Conservation (phyloP, 1,140 invertebrate genomes). For the Drosophila melanogaster region Release_6_plus_ISO1_MT NT_037436.4:22107001-22107500, state of each 20-base stretch:
- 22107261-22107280: slow-evolving; percentile 72
- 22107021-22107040: slow-evolving; percentile 83
- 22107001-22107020: slow-evolving; percentile 71
- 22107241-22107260: slow-evolving; percentile 14
- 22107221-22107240: not conserved
- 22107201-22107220: slow-evolving; percentile 53
- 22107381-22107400: too few relatives aligned
- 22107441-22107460: slow-evolving; percentile 81
- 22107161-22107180: slow-evolving; percentile 67
- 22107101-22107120: slow-evolving; percentile 50
- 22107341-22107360: not conserved
- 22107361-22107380: not conserved
- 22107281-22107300: slow-evolving; percentile 72
- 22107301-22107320: slow-evolving; percentile 58
- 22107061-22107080: slow-evolving; percentile 81
- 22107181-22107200: slow-evolving; percentile 79
- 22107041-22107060: slow-evolving; percentile 84
- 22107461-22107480: slow-evolving; percentile 64
- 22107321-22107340: slow-evolving; percentile 39
- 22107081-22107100: slow-evolving; percentile 31
- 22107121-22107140: slow-evolving; percentile 75
- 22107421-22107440: slow-evolving; percentile 55
- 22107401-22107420: not conserved
- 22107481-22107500: slow-evolving; percentile 33
- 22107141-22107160: slow-evolving; percentile 77